A percentile compares a stretch with the other conserved stretches of the same genome.
These are phyloP conservation scores for Tetrax tetrax DNA, from an alignment of 2,113 vertebrate genomes.

Conservation along the genomic window DNA sequence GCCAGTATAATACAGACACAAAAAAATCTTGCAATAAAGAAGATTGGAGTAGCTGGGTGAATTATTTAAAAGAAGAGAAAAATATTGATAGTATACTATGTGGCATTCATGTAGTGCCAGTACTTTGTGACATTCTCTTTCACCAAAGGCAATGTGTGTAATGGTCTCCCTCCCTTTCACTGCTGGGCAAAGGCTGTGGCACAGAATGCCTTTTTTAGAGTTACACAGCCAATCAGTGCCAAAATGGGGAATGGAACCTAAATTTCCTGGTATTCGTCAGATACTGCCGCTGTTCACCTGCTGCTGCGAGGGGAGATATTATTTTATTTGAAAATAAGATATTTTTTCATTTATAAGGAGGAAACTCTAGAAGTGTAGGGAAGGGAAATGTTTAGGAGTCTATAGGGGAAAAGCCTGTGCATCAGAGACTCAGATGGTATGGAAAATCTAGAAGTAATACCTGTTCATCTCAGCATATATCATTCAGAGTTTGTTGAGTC, in stretches of 20 bases:
- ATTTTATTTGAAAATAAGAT: not conserved
- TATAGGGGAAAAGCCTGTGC: not conserved
- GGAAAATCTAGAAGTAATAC: not conserved
- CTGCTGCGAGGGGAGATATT: not conserved
- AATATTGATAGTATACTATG: not conserved
- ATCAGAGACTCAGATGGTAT: not conserved
- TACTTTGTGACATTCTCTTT: not conserved
- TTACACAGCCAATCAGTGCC: not conserved
- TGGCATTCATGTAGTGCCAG: not conserved
- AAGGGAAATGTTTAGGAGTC: not conserved
- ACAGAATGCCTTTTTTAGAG: not conserved
- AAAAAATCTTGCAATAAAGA: constrained; percentile 4
- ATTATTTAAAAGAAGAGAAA: not conserved
- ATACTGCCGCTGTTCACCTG: not conserved
- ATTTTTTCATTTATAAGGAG: not conserved
- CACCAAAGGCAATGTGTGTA: not conserved
- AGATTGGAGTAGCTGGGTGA: not conserved
- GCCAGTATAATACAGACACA: not conserved
- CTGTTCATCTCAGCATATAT: not conserved
- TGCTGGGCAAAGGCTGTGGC: not conserved
- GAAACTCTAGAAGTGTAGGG: not conserved
- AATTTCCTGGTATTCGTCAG: not conserved
- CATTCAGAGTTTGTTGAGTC: not conserved
- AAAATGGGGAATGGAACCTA: not conserved
- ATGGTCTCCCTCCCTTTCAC: not conserved